Base-by-base conservation (phyloP, 1,140 invertebrate genomes). In the Amphibalanus amphitrite region DNA sequence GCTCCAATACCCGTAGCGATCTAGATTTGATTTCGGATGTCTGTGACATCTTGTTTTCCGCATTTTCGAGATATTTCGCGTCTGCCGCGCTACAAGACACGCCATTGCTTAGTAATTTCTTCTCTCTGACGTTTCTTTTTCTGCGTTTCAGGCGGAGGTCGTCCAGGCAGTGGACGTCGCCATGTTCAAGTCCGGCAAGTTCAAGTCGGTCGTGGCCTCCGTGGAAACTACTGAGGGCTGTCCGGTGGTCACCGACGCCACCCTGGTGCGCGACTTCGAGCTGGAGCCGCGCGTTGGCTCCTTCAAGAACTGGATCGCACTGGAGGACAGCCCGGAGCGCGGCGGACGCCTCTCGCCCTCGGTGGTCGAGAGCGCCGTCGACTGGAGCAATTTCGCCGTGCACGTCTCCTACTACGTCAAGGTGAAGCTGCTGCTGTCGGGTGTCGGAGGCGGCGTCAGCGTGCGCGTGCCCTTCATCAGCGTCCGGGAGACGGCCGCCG, bases 121-220 rank as follows among this genome's bases (percentile, higher is more conserved):
- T n/a, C n/a, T n/a, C n/a, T n/a, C n/a, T n/a, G n/a, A n/a, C n/a
- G n/a, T n/a, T n/a, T n/a, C n/a, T n/a, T n/a, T n/a, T n/a, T n/a
- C n/a, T n/a, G n/a, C n/a, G 33, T 38, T 38, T 20, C 74, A 76
- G 81, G 88, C 88, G 13, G 84, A 91, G 82, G 87, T 97, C 26
- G 89, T 94, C 76, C 96, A 99, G 81, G 91, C 93, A 72, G 95
- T 98, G 38, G 96, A 98, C 81, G 95, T 99, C 72, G 93, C 97
- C 74, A 88, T 99, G 67, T 98, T 98, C 84, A 95, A 97, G 79
- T 97, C 94, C 79, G 96, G 96, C n/a, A 94, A 97, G 79, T 98
- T 97, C 79, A 86, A 95, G 70, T 95, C 95, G 74, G 88, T 92
- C 8, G 94, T 98, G 47, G 93, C 94, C 59, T 89, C 89, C 72